Percentiles rank a stretch among this genome's conserved stretches.
Conservation (phyloP, 2,797 vertebrate genomes). For the Chelonia mydas region DNA sequence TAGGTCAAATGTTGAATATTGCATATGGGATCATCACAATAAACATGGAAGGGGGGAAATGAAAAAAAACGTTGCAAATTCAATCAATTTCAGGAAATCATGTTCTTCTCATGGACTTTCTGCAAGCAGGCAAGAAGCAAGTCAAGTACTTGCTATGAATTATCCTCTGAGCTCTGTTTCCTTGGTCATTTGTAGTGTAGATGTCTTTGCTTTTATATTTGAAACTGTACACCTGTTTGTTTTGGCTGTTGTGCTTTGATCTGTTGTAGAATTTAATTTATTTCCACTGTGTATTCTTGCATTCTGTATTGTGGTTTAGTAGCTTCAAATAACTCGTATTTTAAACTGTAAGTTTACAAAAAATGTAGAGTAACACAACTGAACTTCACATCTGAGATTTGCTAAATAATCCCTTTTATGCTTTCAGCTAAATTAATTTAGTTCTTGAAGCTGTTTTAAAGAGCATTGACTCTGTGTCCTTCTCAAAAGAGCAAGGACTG, state of each 20-base stretch:
- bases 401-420: not conserved
- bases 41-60: not conserved
- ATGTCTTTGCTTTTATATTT: not conserved
- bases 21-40: not conserved
- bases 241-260: not conserved
- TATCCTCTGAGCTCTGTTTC: not conserved
- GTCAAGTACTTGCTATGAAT: not conserved
- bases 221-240: not conserved
- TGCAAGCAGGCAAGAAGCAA: not conserved
- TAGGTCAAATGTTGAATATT: accelerated
- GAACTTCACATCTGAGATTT: not conserved
- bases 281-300: slow-evolving; percentile 22
- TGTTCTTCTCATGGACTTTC: not conserved
- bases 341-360: slow-evolving; percentile 6
- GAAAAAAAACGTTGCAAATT: not conserved
- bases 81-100: not conserved
- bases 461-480: slow-evolving; percentile 14
- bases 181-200: not conserved
- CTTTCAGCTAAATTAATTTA: not conserved
- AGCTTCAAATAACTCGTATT: slow-evolving; percentile 7
- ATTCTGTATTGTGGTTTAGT: not conserved
- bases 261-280: not conserved
- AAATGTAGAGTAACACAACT: not conserved
- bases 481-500: slow-evolving; percentile 54
- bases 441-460: not conserved